A percentile compares a stretch with the other conserved stretches of the same genome.
These are phyloP conservation scores for Laothoe populi DNA, from an alignment of 2,888 invertebrate genomes.

Conservation along the genomic window DNA sequence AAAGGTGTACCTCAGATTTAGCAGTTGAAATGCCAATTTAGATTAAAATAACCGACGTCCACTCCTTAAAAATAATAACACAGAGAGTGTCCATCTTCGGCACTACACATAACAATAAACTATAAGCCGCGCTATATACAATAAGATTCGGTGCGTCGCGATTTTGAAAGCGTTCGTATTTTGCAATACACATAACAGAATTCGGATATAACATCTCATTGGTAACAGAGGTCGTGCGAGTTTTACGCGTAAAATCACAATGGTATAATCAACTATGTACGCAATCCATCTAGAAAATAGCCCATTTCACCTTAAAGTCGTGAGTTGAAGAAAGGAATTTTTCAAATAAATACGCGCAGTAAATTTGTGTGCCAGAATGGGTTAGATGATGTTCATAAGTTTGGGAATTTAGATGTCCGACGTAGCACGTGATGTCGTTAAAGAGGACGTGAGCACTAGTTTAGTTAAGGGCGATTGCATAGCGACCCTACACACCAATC, in stretches of 20 bases:
- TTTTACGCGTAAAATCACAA: neutral
- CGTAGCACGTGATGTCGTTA: conserved; percentile 52
- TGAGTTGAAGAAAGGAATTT: conserved; percentile 15
- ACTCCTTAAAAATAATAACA: conserved; percentile 7
- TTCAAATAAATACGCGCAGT: conserved; percentile 35
- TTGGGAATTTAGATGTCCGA: conserved; percentile 49
- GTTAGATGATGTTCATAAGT: conserved; percentile 54
- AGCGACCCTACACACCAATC: conserved; percentile 15
- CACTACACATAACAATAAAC: too few species aligned
- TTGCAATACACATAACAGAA: neutral
- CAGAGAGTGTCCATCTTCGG: too few species aligned
- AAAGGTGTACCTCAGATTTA: conserved; percentile 9
- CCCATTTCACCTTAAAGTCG: conserved; percentile 14
- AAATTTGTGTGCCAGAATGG: conserved; percentile 43
- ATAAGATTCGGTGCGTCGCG: too few species aligned
- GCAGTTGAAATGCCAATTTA: conserved; percentile 16
- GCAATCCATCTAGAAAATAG: neutral
- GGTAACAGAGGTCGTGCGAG: neutral
- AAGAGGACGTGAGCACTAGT: conserved; percentile 45
- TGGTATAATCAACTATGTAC: neutral
- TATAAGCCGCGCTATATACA: too few species aligned
- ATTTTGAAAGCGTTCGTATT: neutral
- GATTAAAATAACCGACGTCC: conserved; percentile 6
- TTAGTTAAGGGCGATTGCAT: conserved; percentile 34
- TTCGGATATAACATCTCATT: too few species aligned